Evolutionary conservation across 53 echinoderm and acorn worm species (phyloP).

Genomic region (Apostichopus leukothele): DNA sequence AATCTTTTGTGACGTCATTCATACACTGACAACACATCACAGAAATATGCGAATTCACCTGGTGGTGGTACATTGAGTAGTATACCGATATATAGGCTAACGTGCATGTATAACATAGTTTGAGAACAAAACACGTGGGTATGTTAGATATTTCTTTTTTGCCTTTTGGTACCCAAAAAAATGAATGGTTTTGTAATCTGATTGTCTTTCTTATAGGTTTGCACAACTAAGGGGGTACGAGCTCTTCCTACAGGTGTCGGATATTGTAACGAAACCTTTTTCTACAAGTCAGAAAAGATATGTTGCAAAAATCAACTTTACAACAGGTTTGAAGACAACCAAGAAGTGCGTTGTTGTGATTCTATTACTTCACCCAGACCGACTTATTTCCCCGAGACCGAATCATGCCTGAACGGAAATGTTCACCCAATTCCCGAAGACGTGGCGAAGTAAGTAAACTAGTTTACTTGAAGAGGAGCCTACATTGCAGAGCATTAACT

Average conservation of each 20-base stretch:
- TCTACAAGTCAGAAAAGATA: neutral
- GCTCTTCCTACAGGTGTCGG: neutral
- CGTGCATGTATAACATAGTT: no score
- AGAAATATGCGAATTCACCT: no score
- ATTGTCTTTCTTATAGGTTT: neutral
- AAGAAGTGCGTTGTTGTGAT: neutral
- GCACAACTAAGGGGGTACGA: neutral
- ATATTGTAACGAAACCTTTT: neutral
- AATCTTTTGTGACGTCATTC: neutral
- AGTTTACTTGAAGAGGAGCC: no score
- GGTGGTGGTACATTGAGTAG: no score
- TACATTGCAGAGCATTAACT: no score
- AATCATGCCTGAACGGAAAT: neutral
- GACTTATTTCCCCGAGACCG: neutral
- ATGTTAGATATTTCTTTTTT: no score
- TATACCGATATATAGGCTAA: no score
- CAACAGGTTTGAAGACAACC: neutral
- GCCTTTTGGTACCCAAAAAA: no score
- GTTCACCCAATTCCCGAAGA: neutral
- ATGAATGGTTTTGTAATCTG: no score
- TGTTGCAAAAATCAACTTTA: neutral
- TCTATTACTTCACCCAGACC: neutral
- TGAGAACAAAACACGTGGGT: no score
- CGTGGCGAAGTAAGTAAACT: neutral
- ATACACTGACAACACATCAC: neutral